These are phyloP conservation scores for Spinibarbus caldwelli DNA, from an alignment of 2,797 vertebrate genomes.

Conservation along the genomic window DNA sequence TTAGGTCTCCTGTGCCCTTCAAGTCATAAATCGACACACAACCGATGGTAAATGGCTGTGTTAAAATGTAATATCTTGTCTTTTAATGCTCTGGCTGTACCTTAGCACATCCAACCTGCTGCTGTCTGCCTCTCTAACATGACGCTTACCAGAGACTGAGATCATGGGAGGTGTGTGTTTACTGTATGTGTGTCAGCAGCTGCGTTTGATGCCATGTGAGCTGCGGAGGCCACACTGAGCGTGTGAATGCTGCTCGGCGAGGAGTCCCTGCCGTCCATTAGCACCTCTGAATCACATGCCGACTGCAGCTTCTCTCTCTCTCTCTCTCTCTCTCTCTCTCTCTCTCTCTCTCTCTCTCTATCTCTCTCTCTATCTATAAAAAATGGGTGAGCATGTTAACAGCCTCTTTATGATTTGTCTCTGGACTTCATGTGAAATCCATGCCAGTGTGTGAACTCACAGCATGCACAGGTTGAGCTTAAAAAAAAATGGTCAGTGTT, in stretches of 20 bases:
- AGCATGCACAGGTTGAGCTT: not conserved
- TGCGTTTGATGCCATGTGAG: not conserved
- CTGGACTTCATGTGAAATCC: not conserved
- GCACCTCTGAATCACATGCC: slow-evolving; percentile 5
- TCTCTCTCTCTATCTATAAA: not conserved
- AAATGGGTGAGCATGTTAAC: not conserved
- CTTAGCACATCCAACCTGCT: not conserved
- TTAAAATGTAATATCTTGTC: slow-evolving; percentile 14
- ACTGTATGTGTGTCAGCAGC: slow-evolving; percentile 9
- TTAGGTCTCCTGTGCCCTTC: not conserved
- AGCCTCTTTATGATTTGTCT: not conserved
- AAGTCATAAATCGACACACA: not conserved
- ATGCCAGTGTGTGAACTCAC: not conserved
- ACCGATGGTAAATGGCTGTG: not conserved
- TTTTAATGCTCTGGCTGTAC: not conserved
- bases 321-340: not conserved
- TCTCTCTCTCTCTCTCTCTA: not conserved
- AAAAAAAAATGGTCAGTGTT: not conserved
- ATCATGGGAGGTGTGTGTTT: slow-evolving; percentile 4
- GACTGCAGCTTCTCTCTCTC: not conserved
- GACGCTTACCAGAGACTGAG: not conserved
- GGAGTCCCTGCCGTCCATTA: not conserved
- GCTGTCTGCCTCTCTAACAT: not conserved
- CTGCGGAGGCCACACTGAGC: not conserved
- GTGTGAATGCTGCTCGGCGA: not conserved